Conservation (phyloP, 2,797 vertebrate genomes). For the Liasis olivaceus region DNA sequence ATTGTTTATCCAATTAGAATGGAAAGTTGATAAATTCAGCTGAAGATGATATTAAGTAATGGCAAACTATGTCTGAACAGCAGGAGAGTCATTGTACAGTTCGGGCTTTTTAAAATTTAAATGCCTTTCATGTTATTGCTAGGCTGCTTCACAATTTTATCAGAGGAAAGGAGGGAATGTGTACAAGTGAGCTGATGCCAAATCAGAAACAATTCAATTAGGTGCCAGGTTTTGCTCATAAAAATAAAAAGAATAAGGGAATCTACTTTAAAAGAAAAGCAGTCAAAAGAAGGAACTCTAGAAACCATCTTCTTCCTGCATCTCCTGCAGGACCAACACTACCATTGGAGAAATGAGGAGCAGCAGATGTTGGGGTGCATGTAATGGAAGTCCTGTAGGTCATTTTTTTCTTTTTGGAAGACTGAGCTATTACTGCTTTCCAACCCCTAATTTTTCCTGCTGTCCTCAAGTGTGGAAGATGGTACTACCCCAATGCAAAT, state of each 20-base stretch:
- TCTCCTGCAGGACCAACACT: neutral
- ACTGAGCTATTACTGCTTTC: neutral
- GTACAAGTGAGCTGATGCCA: neutral
- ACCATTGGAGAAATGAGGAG: too few relatives aligned
- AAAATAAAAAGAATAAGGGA: neutral
- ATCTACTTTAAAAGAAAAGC: neutral
- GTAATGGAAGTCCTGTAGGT: neutral
- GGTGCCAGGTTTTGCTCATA: neutral
- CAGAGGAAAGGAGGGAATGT: too few relatives aligned
- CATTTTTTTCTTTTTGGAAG: neutral
- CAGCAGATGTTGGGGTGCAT: neutral
- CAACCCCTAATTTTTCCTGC: neutral
- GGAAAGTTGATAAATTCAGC: conserved; percentile 40
- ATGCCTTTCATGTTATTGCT: conserved; percentile 13
- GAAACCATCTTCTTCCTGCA: neutral
- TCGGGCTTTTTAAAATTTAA: conserved; percentile 13
- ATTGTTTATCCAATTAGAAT: conserved; percentile 49
- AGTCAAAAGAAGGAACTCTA: neutral
- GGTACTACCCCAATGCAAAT: neutral
- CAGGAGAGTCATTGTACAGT: neutral
- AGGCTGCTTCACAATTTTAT: neutral
- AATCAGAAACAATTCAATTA: neutral
- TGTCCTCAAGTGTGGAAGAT: neutral
- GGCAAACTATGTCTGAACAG: neutral
- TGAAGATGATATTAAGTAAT: conserved; percentile 42